Evolutionary conservation across 2,113 vertebrate genomes (phyloP).

Genomic region (Dipodomys merriami): DNA sequence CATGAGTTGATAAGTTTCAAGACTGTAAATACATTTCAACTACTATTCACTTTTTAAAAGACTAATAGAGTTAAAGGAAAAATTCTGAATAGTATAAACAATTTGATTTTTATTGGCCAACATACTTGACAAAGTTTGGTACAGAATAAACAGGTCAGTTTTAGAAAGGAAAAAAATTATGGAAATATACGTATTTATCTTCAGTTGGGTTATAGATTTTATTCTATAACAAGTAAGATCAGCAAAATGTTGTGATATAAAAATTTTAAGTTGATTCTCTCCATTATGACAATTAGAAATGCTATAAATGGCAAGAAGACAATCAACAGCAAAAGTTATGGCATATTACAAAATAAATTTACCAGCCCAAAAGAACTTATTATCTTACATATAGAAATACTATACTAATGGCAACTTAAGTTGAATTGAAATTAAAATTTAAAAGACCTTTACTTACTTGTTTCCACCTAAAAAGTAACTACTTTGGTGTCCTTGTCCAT

Average conservation of each 20-base stretch:
- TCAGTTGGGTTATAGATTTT: background rate
- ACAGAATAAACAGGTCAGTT: conserved; percentile 3
- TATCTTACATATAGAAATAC: conserved; percentile 43
- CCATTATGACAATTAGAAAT: background rate
- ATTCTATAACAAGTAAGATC: conserved; percentile 23
- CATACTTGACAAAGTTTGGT: conserved; percentile 21
- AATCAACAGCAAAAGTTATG: conserved; percentile 7
- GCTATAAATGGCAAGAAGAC: background rate
- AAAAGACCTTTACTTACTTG: conserved; percentile 91
- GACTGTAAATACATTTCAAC: background rate
- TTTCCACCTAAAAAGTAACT: conserved; percentile 94
- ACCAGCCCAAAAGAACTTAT: background rate
- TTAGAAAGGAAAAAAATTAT: conserved; percentile 3
- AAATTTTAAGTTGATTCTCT: background rate
- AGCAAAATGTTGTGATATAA: conserved; percentile 19
- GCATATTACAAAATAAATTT: conserved; percentile 4
- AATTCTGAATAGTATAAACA: conserved; percentile 21
- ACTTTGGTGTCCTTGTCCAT: conserved; percentile 90
- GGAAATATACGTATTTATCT: conserved; percentile 9
- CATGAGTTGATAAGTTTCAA: background rate
- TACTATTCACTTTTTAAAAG: conserved; percentile 13
- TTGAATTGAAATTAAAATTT: conserved; percentile 51
- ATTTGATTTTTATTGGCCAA: conserved; percentile 3
- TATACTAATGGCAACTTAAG: conserved; percentile 21
- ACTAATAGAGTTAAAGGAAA: background rate